Conservation (phyloP, 2,797 vertebrate genomes). For the Tadarida brasiliensis region DNA sequence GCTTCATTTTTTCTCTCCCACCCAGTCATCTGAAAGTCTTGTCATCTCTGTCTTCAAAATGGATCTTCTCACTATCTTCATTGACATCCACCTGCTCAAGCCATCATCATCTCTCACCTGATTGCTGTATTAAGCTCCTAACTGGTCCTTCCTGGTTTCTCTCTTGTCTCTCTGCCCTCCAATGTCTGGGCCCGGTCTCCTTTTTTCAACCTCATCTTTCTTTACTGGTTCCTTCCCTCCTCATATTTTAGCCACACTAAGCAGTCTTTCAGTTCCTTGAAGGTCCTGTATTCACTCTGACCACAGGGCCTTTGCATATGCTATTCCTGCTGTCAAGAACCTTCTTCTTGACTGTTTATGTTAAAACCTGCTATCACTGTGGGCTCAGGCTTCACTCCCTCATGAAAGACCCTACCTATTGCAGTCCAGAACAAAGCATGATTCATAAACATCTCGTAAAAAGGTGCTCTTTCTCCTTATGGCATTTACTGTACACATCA, state of each 20-base stretch:
- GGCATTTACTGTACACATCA: not conserved
- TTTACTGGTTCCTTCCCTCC: not conserved
- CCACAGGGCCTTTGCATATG: not conserved
- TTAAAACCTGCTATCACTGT: not conserved
- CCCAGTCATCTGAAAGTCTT: not conserved
- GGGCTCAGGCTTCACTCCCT: not conserved
- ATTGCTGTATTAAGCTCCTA: not conserved
- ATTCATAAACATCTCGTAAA: not conserved
- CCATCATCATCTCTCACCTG: not conserved
- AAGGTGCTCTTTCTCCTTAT: not conserved
- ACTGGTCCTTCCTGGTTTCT: not conserved
- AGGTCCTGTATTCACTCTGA: not conserved
- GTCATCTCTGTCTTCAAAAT: not conserved
- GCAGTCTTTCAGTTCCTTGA: not conserved
- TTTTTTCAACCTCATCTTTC: not conserved
- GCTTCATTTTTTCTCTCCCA: not conserved
- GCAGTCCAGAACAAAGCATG: not conserved
- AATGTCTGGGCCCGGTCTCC: not conserved
- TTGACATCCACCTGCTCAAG: too few relatives aligned
- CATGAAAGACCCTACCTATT: not conserved
- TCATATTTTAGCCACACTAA: not conserved
- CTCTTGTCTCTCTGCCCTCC: not conserved
- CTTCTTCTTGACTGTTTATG: not conserved
- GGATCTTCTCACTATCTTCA: not conserved
- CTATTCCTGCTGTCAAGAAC: not conserved